Conservation (phyloP, 2,888 invertebrate genomes). For the Lithodes maja region DNA sequence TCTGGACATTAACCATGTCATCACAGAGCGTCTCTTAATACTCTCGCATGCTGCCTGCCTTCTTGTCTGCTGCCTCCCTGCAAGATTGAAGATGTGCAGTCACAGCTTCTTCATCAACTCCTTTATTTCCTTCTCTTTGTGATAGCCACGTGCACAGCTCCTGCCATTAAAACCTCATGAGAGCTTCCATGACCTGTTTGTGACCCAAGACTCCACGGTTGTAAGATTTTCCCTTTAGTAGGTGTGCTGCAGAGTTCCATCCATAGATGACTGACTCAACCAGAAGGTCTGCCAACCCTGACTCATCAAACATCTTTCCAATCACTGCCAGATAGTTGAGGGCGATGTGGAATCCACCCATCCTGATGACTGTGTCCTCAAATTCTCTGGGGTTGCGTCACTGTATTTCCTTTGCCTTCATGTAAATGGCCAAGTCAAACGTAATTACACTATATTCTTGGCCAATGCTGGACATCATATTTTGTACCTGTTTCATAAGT, state of each 20-base stretch:
- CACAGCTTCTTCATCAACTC: too few species aligned
- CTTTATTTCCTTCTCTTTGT: too few species aligned
- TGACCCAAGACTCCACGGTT: neutral
- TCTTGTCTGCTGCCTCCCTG: too few species aligned
- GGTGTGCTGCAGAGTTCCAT: neutral
- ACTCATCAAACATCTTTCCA: slow-evolving; percentile 12
- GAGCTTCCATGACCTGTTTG: neutral
- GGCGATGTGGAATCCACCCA: too few species aligned
- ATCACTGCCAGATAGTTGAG: neutral
- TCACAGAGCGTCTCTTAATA: too few species aligned
- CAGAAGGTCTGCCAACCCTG: neutral
- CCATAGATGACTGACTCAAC: slow-evolving; percentile 4
- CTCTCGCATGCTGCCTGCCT: too few species aligned
- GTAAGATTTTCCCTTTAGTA: slow-evolving; percentile 14
- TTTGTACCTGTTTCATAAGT: too few species aligned
- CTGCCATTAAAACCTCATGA: too few species aligned
- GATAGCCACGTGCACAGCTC: too few species aligned
- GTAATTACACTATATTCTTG: neutral
- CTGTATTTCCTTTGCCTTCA: slow-evolving; percentile 16
- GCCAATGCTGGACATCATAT: neutral
- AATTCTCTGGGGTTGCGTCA: neutral
- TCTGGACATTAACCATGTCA: too few species aligned
- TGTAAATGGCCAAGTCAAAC: slow-evolving; percentile 16
- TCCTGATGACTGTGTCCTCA: neutral
- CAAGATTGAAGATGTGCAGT: too few species aligned